A percentile compares a stretch with the other conserved stretches of the same genome.
phyloP scores from a whole-genome alignment of 2,888 invertebrate genomes.

The Polymixis flavicincta region DNA sequence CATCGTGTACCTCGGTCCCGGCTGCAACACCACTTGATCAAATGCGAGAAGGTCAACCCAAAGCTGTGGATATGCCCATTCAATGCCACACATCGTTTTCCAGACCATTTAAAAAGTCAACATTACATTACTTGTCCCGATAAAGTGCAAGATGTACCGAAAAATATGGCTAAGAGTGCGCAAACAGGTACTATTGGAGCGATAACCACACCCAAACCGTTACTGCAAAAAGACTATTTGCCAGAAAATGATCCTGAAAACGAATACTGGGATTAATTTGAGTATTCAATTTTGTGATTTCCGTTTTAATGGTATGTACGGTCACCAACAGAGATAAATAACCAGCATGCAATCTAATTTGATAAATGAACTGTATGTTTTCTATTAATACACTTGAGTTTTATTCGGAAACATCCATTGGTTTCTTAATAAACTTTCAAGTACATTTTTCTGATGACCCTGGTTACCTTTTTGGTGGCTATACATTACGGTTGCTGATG shows the following conservation, averaged over 20 bases:
- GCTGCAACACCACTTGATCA: slow-evolving; percentile 89
- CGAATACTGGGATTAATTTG: slow-evolving; percentile 76
- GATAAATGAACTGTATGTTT: no score
- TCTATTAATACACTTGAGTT: no score
- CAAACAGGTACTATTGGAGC: slow-evolving; percentile 17
- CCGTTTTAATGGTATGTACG: neutral
- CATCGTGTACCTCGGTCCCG: slow-evolving; percentile 88
- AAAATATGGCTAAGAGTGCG: accelerated
- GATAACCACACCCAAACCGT: slow-evolving; percentile 63
- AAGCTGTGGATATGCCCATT: slow-evolving; percentile 88
- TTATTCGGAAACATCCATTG: no score
- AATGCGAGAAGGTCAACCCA: slow-evolving; percentile 88
- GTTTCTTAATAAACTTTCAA: no score
- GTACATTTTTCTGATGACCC: no score
- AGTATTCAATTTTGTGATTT: neutral
- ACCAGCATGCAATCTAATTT: no score
- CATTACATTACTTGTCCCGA: slow-evolving; percentile 42
- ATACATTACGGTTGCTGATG: neutral
- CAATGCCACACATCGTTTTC: slow-evolving; percentile 88
- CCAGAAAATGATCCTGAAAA: slow-evolving; percentile 74
- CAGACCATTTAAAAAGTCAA: slow-evolving; percentile 58
- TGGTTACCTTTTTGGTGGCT: no score
- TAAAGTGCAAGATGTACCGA: neutral
- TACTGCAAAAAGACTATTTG: slow-evolving; percentile 69
- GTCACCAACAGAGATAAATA: no score